Evolutionary conservation across 1,140 invertebrate genomes (phyloP), one percentile per base, ranked within the genome.

Genomic region (Cotesia typhae): DNA sequence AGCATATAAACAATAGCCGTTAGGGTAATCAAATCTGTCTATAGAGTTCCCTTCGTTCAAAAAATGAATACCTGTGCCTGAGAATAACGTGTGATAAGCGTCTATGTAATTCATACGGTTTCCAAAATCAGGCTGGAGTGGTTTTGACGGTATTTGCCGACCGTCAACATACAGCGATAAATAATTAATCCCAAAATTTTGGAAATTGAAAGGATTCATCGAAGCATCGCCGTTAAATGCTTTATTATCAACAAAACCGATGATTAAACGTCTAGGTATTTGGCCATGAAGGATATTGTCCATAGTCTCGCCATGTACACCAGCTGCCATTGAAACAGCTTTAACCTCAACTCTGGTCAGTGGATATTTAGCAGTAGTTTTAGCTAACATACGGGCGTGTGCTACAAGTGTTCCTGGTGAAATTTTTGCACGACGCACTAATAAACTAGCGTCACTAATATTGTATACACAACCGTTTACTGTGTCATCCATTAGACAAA

Each of bases 361-460:
- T 3, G 82, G 82, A 81, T 85, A 83, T 78, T 84, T 85, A 9
- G 83, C 82, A 5, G 80, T 82, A 37, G 78, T 75, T 63, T 77
- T 72, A 2, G 78, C 73, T 66, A 84, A 76, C 14, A 81, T 79
- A 75, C 80, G 81, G 71, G 80, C 73, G 75, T 83, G 79, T 7
- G 78, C 81, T 47, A 85, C 59, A 70, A 83, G 69, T 14, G 83
- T 75, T 52, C 68, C 75, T 37, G 80, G 82, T 74, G 77, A 81
- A 20, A 83, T 81, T 74, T 79, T 75, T 5, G 76, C 75, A 74
- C 72, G 76, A 41, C 81, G 72, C n/a, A 84, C 68, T 20, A 80
- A 71, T 14, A 84, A 59, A 2, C 9, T 53, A 55, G 51, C 61
- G 4, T 71, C 61, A 7, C 37, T 10, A 14, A 71, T 71, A n/a